Evolutionary conservation across 2,113 vertebrate genomes (phyloP).

Genomic region (Calidris pugnax): DNA sequence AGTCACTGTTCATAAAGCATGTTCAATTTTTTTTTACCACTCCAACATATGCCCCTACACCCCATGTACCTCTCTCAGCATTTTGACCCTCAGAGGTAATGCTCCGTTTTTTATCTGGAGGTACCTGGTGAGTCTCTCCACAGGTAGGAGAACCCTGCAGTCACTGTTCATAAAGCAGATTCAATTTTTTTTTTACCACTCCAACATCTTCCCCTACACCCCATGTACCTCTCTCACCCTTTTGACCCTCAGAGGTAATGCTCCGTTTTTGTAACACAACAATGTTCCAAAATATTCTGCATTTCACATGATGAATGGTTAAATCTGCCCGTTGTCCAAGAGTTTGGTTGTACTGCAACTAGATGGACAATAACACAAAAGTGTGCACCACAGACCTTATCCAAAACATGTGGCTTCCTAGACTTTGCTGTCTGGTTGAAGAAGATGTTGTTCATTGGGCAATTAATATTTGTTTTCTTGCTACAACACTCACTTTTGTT

Average conservation of each 20-base stretch:
- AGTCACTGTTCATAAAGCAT: background rate
- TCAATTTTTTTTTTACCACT: accelerated
- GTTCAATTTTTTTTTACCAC: accelerated
- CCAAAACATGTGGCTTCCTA: background rate
- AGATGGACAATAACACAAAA: background rate
- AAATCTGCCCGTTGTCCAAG: background rate
- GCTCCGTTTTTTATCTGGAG: no score
- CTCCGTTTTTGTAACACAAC: background rate
- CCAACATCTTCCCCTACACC: background rate
- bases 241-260: background rate
- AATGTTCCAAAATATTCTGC: background rate
- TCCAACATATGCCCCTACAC: background rate
- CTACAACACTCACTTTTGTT: background rate
- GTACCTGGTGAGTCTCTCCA: background rate
- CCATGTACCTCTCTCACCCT: background rate
- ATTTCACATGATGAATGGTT: background rate
- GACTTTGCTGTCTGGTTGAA: background rate
- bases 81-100: background rate
- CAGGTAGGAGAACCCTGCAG: background rate
- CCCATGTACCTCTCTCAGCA: background rate
- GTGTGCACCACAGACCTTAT: background rate
- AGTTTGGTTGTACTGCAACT: background rate
- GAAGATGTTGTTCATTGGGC: background rate
- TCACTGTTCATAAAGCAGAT: background rate
- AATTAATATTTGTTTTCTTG: background rate